Conservation (phyloP, 2,113 vertebrate genomes). For the Bagarius yarrelli region DNA sequence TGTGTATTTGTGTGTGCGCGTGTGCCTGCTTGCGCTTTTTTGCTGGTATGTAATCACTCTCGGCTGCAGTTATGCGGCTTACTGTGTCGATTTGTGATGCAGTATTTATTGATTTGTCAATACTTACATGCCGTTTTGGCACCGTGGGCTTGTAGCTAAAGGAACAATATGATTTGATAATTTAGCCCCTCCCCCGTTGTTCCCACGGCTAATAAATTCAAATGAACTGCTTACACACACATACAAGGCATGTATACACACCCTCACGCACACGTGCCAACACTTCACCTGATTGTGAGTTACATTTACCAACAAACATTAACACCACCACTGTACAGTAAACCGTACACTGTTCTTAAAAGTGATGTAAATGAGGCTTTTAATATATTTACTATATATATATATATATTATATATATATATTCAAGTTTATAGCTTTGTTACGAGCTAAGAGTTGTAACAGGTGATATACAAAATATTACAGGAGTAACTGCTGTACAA, state of each 20-base stretch:
- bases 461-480: too few relatives aligned
- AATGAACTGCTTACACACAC: slow-evolving; percentile 31
- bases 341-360: too few relatives aligned
- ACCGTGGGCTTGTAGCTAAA: slow-evolving; percentile 43
- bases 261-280: background rate
- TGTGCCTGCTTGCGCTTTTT: background rate
- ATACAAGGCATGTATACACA: slow-evolving; percentile 8
- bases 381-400: too few relatives aligned
- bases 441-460: too few relatives aligned
- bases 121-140: slow-evolving; percentile 45
- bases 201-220: slow-evolving; percentile 50
- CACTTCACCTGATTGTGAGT: background rate
- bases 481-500: too few relatives aligned
- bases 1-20: background rate
- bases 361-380: too few relatives aligned
- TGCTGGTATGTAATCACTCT: slow-evolving; percentile 18
- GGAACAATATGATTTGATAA: slow-evolving; percentile 53
- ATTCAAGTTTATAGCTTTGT: too few relatives aligned
- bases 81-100: slow-evolving; percentile 45
- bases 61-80: slow-evolving; percentile 44
- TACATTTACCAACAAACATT: background rate
- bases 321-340: background rate
- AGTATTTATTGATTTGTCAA: slow-evolving; percentile 56
- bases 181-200: slow-evolving; percentile 32
- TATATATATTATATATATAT: too few relatives aligned